Evolutionary conservation across 2,113 vertebrate species (phyloP).

Genomic region (Nycticebus coucang): DNA sequence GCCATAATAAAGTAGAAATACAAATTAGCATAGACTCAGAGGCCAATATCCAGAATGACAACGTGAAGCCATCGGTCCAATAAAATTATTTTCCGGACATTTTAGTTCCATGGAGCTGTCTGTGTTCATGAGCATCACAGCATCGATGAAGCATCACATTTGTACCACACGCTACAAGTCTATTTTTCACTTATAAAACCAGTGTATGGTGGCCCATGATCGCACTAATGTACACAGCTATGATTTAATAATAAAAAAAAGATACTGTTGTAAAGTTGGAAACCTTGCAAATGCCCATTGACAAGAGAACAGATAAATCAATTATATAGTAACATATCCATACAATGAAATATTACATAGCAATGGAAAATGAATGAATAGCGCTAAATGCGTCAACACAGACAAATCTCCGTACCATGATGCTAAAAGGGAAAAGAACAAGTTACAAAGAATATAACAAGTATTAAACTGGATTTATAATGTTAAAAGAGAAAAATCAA

Average conservation of each 20-base stretch:
- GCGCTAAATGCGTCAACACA: not conserved
- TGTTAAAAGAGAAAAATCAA: constrained; percentile 8
- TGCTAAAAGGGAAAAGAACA: not conserved
- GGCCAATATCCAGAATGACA: not conserved
- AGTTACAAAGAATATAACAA: not conserved
- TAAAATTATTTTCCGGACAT: not conserved
- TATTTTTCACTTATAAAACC: not conserved
- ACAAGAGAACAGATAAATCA: not conserved
- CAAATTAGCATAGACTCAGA: not conserved
- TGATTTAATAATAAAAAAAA: not conserved
- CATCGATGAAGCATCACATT: not conserved
- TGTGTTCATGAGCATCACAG: not conserved
- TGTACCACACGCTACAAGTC: not conserved
- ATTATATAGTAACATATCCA: not conserved
- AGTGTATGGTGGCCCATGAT: too few relatives aligned
- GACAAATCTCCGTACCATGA: not conserved
- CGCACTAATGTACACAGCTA: too few relatives aligned
- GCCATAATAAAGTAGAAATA: not conserved
- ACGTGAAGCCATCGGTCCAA: not conserved
- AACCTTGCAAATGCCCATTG: not conserved
- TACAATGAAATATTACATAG: not conserved
- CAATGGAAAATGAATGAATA: not conserved
- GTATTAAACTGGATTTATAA: not conserved
- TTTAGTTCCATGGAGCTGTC: not conserved
- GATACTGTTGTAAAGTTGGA: not conserved